A percentile compares a stretch with the other conserved stretches of the same genome.
These are phyloP conservation scores for Natator depressus DNA, from an alignment of 2,113 vertebrate species.

Conservation along the genomic window DNA sequence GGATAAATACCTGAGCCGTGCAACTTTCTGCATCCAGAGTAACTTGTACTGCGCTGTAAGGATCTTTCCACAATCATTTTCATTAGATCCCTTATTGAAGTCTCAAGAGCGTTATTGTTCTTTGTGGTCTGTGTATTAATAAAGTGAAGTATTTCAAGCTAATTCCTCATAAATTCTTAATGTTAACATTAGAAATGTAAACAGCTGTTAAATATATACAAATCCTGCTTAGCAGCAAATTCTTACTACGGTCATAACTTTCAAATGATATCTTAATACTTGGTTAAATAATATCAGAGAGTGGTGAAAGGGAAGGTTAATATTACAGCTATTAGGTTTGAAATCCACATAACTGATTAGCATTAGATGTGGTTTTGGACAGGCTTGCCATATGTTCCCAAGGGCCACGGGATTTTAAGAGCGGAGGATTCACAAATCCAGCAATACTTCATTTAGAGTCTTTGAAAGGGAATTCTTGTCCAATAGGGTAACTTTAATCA, in stretches of 20 bases:
- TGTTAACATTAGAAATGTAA: not conserved
- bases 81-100: not conserved
- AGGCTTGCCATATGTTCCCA: slow-evolving; percentile 22
- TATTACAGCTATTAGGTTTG: slow-evolving; percentile 7
- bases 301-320: not conserved
- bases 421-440: not conserved
- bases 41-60: not conserved
- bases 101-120: not conserved
- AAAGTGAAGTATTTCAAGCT: not conserved
- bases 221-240: not conserved
- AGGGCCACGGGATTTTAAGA: not conserved
- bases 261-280: not conserved
- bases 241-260: slow-evolving; percentile 2
- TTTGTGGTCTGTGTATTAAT: not conserved
- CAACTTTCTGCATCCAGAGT: accelerated
- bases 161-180: slow-evolving; percentile 6
- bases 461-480: not conserved
- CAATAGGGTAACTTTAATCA: not conserved
- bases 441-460: not conserved
- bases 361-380: slow-evolving; percentile 25
- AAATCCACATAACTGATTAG: slow-evolving; percentile 32
- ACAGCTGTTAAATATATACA: accelerated
- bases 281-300: slow-evolving; percentile 32
- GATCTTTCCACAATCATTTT: not conserved
- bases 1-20: not conserved